A percentile compares a stretch with the other conserved stretches of the same genome.
Conservation (phyloP, 2,113 vertebrate species). For the Capricornis sumatraensis region DNA sequence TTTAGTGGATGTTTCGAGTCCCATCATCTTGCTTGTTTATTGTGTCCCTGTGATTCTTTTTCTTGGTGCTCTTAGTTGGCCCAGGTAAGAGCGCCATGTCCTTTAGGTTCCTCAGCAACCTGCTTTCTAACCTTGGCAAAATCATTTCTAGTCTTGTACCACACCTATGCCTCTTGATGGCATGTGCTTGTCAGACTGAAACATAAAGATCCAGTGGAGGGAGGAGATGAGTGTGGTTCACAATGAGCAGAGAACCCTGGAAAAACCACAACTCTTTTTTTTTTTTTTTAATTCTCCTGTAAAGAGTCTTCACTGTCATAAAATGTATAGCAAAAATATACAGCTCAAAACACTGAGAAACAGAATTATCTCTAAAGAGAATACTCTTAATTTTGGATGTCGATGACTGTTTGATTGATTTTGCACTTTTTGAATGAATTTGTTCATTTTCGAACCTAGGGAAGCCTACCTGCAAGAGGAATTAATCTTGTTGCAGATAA, state of each 20-base stretch:
- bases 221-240: background rate
- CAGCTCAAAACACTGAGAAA: constrained; percentile 25
- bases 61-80: background rate
- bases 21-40: background rate
- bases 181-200: background rate
- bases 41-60: background rate
- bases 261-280: constrained; percentile 15
- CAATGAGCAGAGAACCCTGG: constrained; percentile 18
- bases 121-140: background rate
- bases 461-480: constrained; percentile 33
- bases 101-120: background rate
- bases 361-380: constrained; percentile 56
- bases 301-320: constrained; percentile 53
- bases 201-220: background rate
- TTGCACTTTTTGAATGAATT: constrained; percentile 42
- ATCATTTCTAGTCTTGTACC: background rate
- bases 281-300: constrained; percentile 11
- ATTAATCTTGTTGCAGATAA: background rate
- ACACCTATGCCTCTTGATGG: background rate
- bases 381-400: constrained; percentile 50
- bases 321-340: constrained; percentile 49
- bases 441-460: constrained; percentile 37
- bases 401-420: constrained; percentile 51
- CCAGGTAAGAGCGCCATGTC: background rate
- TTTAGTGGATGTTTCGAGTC: background rate